Conservation (phyloP, 2,888 invertebrate species). For the Agrenia bidenticulata region DNA sequence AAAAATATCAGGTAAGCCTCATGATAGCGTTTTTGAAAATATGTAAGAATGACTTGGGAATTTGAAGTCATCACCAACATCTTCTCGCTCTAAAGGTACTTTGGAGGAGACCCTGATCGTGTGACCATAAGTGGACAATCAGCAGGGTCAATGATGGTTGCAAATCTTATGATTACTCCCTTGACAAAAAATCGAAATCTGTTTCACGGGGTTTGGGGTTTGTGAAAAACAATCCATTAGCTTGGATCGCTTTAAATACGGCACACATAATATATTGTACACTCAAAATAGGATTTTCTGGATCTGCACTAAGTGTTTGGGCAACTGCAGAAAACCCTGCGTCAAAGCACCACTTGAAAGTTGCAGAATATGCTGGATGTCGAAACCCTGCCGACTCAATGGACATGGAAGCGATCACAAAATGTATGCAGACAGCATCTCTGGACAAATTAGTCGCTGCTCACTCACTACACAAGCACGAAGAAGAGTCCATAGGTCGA, state of each 20-base stretch:
- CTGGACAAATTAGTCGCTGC: slow-evolving; percentile 12
- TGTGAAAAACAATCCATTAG: neutral
- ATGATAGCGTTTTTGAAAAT: slow-evolving; percentile 1
- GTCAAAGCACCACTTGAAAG: slow-evolving; percentile 33
- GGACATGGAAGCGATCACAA: slow-evolving; percentile 16
- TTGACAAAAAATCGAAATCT: slow-evolving; percentile 22
- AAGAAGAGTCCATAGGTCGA: neutral
- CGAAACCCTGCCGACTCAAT: slow-evolving; percentile 8
- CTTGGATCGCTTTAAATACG: too few relatives aligned
- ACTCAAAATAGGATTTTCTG: slow-evolving; percentile 30
- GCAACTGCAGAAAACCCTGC: slow-evolving; percentile 39
- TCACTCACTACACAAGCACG: slow-evolving; percentile 16
- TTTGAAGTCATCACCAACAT: neutral
- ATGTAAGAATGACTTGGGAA: neutral
- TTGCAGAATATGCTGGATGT: slow-evolving; percentile 29
- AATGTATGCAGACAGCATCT: slow-evolving; percentile 22
- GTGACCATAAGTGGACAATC: slow-evolving; percentile 30
- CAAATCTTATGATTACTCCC: slow-evolving; percentile 36
- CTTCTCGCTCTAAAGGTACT: neutral
- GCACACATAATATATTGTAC: neutral
- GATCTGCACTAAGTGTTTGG: slow-evolving; percentile 38
- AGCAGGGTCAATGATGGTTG: slow-evolving; percentile 38
- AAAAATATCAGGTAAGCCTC: slow-evolving; percentile 31
- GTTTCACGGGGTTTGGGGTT: slow-evolving; percentile 24
- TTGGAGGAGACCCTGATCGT: slow-evolving; percentile 15